A percentile compares a stretch with the other conserved stretches of the same genome.
Conservation (phyloP, 2,113 vertebrate species). For the Motacilla tschutschensis region DNA sequence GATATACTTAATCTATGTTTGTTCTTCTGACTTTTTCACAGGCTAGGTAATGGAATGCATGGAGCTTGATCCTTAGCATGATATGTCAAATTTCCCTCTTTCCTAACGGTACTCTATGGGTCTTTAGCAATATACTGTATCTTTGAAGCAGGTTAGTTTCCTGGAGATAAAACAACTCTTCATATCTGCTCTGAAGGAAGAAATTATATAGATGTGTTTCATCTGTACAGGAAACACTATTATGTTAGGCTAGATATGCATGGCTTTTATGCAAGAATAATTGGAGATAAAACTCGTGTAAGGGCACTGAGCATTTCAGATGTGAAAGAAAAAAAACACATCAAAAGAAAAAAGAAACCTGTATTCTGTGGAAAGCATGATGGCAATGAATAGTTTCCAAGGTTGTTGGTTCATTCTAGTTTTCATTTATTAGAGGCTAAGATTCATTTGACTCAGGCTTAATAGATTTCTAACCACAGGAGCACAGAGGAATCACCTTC, state of each 20-base stretch:
- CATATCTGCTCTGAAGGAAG: background rate
- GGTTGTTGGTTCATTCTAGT: background rate
- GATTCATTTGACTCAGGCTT: background rate
- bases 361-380: background rate
- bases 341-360: background rate
- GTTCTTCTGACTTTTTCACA: background rate
- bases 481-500: background rate
- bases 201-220: background rate
- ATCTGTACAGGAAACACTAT: background rate
- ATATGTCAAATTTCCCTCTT: background rate
- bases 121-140: background rate
- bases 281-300: background rate
- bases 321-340: background rate
- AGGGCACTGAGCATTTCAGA: background rate
- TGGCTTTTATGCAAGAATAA: slow-evolving; percentile 5
- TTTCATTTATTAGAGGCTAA: background rate
- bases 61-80: background rate
- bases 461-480: background rate
- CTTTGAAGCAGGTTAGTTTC: background rate
- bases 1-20: background rate
- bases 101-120: background rate
- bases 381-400: background rate
- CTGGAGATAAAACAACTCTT: slow-evolving; percentile 1
- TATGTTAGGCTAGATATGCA: background rate
- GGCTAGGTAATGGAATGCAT: background rate